Percentiles rank a stretch among this genome's conserved stretches.
Conservation (phyloP, 2,888 invertebrate species). For the Dichetophora obliterata region DNA sequence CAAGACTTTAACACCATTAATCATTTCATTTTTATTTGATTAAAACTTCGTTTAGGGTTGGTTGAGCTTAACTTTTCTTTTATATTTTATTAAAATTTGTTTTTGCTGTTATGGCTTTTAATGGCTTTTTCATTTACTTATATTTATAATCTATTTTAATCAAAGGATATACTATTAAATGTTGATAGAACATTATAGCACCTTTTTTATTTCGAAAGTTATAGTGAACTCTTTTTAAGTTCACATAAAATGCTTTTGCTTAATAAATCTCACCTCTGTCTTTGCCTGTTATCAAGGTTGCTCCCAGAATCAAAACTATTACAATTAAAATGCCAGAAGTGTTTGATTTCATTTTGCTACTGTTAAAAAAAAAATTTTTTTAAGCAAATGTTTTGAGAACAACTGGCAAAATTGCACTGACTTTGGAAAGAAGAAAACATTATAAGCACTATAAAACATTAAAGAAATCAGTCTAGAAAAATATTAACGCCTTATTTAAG, state of each 20-base stretch:
- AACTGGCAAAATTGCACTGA: constrained; percentile 50
- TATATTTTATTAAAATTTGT: too few relatives aligned
- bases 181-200: too few relatives aligned
- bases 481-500: background rate
- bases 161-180: too few relatives aligned
- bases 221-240: background rate
- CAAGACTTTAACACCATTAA: too few relatives aligned
- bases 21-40: too few relatives aligned
- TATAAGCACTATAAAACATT: too few relatives aligned
- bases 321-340: background rate
- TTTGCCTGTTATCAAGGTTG: background rate
- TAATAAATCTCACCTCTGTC: constrained; percentile 7
- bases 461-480: background rate
- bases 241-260: background rate
- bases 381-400: constrained; percentile 40
- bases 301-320: background rate
- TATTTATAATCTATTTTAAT: too few relatives aligned
- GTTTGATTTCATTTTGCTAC: background rate
- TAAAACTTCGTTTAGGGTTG: too few relatives aligned
- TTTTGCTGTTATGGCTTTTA: background rate
- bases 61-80: too few relatives aligned
- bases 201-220: background rate
- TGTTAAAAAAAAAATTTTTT: background rate
- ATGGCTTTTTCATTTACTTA: too few relatives aligned
- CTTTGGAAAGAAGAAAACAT: background rate